Base-by-base conservation (phyloP, 2,888 invertebrate genomes). In the Synergus laeviventris region DNA sequence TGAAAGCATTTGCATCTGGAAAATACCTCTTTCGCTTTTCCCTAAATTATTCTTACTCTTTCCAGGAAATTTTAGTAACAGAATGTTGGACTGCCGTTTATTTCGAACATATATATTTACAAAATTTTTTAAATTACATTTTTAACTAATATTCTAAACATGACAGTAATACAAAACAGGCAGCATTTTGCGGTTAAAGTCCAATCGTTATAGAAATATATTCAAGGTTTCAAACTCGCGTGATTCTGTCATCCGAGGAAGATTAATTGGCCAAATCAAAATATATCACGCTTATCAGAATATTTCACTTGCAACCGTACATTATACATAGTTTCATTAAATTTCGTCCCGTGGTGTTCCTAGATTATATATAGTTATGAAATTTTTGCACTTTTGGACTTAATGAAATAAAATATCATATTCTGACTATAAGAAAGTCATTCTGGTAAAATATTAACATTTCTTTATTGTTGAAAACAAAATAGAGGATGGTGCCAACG, bases 261-360 rank as follows among this genome's bases (percentile, higher is more conserved):
- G 42, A 66, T 9, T 18, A 16, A 66, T 66, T 66, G 66, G 66
- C 42, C 45, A 66, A 66, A 66, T 66, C 66, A 45, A 45, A 45
- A 66, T 66, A 45, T 66, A 66, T 66, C 66, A 66, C 66, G 45
- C 45, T 66, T 45, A 45, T 66, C 66, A 66, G 66, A 45, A 42
- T 66, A 42, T 66, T 66, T 42, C 42, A 62, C 38, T 42, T 9
- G 24, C 16, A 66, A 66, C 8, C 24, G 66, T 24, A 66, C 45
- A n/a, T 45, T 21, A 42, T 42, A 49, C 42, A 42, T 21, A 64
- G n/a, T 45, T 24, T 16, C 42, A 45, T 66, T 24, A 24, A n/a
- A 45, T 45, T 42, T 42, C 45, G 11, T 14, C 8, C 24, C 24
- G 21, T 45, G 31, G 31, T 31, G 31, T 5, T 31, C 31, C 3